Evolutionary conservation across 2,113 vertebrate species (phyloP).

Genomic region (Holacanthus passer): DNA sequence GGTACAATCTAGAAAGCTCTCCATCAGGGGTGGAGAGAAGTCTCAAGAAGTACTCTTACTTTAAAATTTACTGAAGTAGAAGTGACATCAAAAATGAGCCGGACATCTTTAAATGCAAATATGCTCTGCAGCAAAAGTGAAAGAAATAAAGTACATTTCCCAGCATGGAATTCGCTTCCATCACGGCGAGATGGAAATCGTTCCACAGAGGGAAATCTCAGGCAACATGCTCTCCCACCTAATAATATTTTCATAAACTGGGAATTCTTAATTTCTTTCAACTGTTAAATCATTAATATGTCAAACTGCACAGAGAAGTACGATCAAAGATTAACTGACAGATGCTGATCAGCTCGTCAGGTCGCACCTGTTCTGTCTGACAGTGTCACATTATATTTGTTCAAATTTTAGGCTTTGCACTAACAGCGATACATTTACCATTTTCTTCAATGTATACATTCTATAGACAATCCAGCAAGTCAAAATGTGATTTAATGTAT

Average conservation of each 20-base stretch:
- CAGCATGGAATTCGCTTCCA: not conserved
- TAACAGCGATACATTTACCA: too few species aligned
- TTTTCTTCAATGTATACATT: too few species aligned
- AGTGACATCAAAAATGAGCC: not conserved
- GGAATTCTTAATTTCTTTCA: constrained; percentile 12
- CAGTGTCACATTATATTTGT: not conserved
- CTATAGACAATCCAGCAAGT: too few species aligned
- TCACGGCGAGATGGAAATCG: not conserved
- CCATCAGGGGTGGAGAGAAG: not conserved
- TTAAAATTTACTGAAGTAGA: not conserved
- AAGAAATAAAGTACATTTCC: not conserved
- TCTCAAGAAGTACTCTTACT: not conserved
- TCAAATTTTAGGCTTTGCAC: too few species aligned
- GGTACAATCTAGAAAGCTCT: not conserved
- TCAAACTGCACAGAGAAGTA: not conserved
- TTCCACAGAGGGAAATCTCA: not conserved
- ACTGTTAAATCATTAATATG: not conserved
- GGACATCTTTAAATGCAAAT: constrained; percentile 29
- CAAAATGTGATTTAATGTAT: too few species aligned
- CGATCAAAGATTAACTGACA: not conserved
- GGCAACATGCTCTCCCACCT: not conserved
- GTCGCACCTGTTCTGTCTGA: not conserved
- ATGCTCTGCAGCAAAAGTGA: not conserved
- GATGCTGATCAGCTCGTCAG: not conserved
- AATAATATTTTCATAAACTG: constrained; percentile 28